A percentile compares a stretch with the other conserved stretches of the same genome.
phyloP scores from a whole-genome alignment of 1,140 invertebrate species.

The Rhopalosiphum maidis region DNA sequence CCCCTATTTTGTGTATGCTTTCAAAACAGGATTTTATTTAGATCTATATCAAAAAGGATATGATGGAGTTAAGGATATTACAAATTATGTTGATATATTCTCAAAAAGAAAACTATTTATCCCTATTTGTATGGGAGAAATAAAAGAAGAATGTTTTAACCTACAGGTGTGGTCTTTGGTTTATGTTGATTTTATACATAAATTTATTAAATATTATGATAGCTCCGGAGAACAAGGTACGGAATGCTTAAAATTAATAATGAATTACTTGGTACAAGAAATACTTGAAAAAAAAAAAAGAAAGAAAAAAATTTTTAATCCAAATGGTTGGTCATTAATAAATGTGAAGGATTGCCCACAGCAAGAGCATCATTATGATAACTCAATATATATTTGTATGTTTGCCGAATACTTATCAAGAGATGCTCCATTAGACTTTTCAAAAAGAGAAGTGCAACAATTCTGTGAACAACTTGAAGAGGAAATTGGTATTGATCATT shows the following conservation, averaged over 20 bases:
- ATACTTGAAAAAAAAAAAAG: conserved; percentile 82
- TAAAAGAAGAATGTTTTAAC: conserved; percentile 63
- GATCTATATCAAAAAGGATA: conserved; percentile 30
- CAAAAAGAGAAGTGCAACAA: conserved; percentile 66
- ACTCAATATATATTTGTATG: conserved; percentile 96
- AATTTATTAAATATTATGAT: conserved; percentile 87
- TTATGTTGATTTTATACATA: conserved; percentile 82
- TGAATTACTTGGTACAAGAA: conserved; percentile 83
- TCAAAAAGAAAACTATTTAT: conserved; percentile 81
- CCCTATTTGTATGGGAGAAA: conserved; percentile 84
- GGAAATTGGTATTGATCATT: not conserved
- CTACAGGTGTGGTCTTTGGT: conserved; percentile 87
- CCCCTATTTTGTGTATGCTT: conserved; percentile 14
- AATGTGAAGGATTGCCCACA: conserved; percentile 69
- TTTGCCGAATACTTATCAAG: conserved; percentile 90
- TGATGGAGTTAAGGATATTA: not conserved
- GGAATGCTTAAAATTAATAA: conserved; percentile 72
- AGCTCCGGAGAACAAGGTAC: conserved; percentile 87
- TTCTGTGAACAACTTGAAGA: no score
- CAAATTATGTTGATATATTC: conserved; percentile 78
- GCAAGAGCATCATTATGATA: conserved; percentile 96
- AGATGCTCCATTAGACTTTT: conserved; percentile 77
- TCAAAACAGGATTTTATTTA: conserved; percentile 34
- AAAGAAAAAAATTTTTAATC: conserved; percentile 70
- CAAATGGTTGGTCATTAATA: conserved; percentile 71